phyloP scores from a whole-genome alignment of 2,888 invertebrate genomes.

The Parnassius mnemosyne region DNA sequence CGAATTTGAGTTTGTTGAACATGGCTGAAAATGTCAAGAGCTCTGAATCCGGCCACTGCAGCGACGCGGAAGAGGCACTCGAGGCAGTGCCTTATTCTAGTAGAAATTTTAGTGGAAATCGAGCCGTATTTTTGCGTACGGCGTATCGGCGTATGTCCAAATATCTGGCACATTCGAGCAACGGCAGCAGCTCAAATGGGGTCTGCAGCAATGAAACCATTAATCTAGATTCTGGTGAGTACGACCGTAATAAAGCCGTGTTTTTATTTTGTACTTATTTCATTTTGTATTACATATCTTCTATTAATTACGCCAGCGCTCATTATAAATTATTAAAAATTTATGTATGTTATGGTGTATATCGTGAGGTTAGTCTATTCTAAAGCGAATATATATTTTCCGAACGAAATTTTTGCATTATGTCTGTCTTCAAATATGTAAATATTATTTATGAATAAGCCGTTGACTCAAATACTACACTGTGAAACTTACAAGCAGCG shows the following conservation, averaged over 20 bases:
- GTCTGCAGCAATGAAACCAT: background rate
- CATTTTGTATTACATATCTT: background rate
- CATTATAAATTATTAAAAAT: too few species aligned
- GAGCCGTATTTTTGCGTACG: constrained; percentile 2
- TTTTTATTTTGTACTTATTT: background rate
- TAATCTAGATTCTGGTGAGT: constrained; percentile 2
- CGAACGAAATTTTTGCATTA: background rate
- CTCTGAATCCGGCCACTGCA: constrained; percentile 27
- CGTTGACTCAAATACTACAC: background rate
- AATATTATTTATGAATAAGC: background rate
- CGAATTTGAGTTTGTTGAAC: background rate
- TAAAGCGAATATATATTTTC: background rate
- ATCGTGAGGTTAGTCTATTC: too few species aligned
- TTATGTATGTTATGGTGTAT: too few species aligned
- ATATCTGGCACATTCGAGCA: constrained; percentile 6
- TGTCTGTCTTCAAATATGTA: background rate
- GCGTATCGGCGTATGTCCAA: constrained; percentile 10
- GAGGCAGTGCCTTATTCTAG: background rate
- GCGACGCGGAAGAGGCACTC: constrained; percentile 28
- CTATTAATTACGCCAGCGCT: too few species aligned
- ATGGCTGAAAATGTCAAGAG: background rate
- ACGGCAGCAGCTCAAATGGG: constrained; percentile 1
- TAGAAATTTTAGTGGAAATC: background rate
- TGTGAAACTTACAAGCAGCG: background rate
- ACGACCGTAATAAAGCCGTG: background rate